A percentile compares a stretch with the other conserved stretches of the same genome.
Conservation (phyloP, 2,797 vertebrate genomes). For the Micrastur ruficollis region DNA sequence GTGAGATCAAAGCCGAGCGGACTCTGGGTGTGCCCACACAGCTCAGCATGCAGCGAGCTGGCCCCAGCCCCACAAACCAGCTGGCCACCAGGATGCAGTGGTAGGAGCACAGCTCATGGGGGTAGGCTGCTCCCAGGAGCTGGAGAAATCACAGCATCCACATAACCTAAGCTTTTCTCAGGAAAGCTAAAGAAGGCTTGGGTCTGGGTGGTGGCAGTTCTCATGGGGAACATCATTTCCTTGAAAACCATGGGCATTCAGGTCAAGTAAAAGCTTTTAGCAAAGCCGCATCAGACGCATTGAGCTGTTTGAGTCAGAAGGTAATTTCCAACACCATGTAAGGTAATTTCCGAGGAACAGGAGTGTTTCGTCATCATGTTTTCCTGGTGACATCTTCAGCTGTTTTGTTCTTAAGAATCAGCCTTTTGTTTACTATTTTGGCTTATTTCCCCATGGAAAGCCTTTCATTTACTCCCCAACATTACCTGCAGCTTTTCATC, state of each 20-base stretch:
- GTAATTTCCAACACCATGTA: background rate
- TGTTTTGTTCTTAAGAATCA: background rate
- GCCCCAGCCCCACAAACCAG: background rate
- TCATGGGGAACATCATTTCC: background rate
- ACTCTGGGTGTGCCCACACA: background rate
- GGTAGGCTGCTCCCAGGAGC: background rate
- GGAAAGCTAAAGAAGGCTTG: background rate
- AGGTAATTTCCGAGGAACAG: background rate
- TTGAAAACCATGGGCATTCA: background rate
- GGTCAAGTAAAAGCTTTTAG: background rate
- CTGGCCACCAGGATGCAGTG: fast-evolving
- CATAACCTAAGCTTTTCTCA: background rate
- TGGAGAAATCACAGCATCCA: background rate
- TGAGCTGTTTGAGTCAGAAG: background rate
- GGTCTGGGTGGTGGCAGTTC: background rate
- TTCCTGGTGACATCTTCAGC: conserved; percentile 9
- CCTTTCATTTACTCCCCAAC: conserved; percentile 3
- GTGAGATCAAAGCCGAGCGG: background rate
- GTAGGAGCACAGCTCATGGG: background rate
- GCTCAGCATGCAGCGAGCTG: fast-evolving
- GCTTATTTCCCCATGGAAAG: background rate
- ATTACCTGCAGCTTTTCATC: conserved; percentile 12
- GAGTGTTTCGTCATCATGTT: background rate
- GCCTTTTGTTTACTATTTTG: background rate
- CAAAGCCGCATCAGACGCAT: background rate